Evolutionary conservation across 2,888 invertebrate genomes (phyloP).

Genomic region (Rhopalosiphum nymphaeae): DNA sequence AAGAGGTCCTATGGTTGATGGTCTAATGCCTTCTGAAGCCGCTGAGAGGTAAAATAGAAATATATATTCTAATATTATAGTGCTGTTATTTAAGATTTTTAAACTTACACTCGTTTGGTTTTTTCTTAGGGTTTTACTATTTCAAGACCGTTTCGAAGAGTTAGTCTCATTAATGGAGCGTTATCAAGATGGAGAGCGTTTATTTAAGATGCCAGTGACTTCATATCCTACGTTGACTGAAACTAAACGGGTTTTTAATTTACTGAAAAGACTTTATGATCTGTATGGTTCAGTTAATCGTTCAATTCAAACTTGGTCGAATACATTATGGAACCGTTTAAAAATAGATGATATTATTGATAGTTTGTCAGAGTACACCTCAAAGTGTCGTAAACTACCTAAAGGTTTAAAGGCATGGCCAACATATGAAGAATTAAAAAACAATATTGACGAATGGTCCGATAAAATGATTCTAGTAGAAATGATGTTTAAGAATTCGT

Average conservation of each 20-base stretch:
- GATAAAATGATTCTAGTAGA: constrained; percentile 88
- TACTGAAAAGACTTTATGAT: constrained; percentile 85
- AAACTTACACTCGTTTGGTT: constrained; percentile 72
- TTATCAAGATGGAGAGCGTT: constrained; percentile 85
- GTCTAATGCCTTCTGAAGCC: constrained; percentile 86
- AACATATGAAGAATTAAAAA: constrained; percentile 86
- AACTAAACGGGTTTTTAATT: constrained; percentile 86
- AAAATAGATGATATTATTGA: constrained; percentile 85
- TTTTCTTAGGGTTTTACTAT: constrained; percentile 76
- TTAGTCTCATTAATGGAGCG: constrained; percentile 85
- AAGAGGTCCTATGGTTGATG: constrained; percentile 89
- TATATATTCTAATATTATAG: not conserved
- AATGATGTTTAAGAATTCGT: constrained; percentile 88
- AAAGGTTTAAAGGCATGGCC: constrained; percentile 90
- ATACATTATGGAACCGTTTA: constrained; percentile 86
- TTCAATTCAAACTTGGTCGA: constrained; percentile 87
- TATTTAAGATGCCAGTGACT: constrained; percentile 73
- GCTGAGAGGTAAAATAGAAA: constrained; percentile 77
- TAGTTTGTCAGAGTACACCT: constrained; percentile 86
- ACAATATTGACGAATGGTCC: constrained; percentile 91
- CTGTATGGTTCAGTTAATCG: constrained; percentile 81
- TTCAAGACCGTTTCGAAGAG: constrained; percentile 86
- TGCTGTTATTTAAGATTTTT: not conserved
- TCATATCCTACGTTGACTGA: constrained; percentile 85
- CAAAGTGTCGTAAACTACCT: constrained; percentile 86